A percentile compares a stretch with the other conserved stretches of the same genome.
Evolutionary conservation across 2,888 invertebrate genomes (phyloP).

Genomic region (Arrhopalites spinosus): DNA sequence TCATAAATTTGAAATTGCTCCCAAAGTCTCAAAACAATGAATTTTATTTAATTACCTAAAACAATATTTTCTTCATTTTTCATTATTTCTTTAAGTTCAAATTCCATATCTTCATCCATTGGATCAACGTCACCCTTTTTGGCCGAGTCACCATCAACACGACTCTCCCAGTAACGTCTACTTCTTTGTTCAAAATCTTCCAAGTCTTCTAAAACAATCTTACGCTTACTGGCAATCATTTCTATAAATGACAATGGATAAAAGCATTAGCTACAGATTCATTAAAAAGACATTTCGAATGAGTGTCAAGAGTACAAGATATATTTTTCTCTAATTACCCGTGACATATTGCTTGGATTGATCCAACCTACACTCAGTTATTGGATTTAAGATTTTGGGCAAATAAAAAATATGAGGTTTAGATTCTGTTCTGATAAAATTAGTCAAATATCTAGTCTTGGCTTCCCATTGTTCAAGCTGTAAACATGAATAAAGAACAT

Average conservation of each 20-base stretch:
- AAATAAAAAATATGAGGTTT: constrained; percentile 87
- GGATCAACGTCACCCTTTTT: constrained; percentile 44
- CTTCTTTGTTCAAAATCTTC: constrained; percentile 53
- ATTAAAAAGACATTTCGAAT: too few species aligned
- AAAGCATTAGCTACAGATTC: too few species aligned
- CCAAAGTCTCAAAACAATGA: too few species aligned
- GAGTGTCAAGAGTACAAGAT: too few species aligned
- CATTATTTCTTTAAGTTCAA: constrained; percentile 69
- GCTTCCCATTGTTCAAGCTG: constrained; percentile 79
- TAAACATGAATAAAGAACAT: constrained; percentile 1
- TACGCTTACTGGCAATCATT: constrained; percentile 68
- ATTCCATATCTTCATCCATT: constrained; percentile 64
- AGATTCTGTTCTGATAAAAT: constrained; percentile 84
- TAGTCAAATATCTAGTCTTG: constrained; percentile 74
- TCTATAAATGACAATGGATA: constrained; percentile 64
- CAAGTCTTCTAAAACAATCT: constrained; percentile 52
- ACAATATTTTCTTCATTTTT: too few species aligned
- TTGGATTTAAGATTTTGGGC: constrained; percentile 77
- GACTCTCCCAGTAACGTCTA: constrained; percentile 53
- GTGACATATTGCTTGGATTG: constrained; percentile 69
- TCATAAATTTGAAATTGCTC: background rate
- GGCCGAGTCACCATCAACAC: constrained; percentile 41
- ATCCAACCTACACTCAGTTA: constrained; percentile 69
- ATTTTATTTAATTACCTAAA: too few species aligned
- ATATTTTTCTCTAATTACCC: too few species aligned